A percentile compares a stretch with the other conserved stretches of the same genome.
These are phyloP conservation scores for Smutsia temminckii DNA, from an alignment of 2,797 vertebrate species.

Conservation along the genomic window DNA sequence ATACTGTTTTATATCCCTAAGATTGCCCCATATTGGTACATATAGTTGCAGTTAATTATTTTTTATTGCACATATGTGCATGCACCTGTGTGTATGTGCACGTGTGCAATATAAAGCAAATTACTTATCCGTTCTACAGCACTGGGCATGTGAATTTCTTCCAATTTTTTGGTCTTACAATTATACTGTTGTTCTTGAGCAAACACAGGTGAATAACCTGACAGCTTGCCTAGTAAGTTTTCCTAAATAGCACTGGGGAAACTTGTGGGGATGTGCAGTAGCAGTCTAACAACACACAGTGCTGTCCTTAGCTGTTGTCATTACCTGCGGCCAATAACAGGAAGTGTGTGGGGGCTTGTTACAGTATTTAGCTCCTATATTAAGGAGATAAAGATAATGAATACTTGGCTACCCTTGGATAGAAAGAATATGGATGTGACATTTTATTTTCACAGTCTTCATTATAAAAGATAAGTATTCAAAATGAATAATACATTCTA, in stretches of 20 bases:
- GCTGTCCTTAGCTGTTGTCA: neutral
- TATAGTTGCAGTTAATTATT: neutral
- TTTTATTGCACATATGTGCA: neutral
- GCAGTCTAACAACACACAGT: neutral
- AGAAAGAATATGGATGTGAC: neutral
- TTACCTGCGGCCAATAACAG: neutral
- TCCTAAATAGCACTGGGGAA: neutral
- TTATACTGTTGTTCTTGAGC: neutral
- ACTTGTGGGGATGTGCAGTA: neutral
- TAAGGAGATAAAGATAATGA: neutral
- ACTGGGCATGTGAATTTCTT: neutral
- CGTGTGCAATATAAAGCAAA: neutral
- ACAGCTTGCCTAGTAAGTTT: neutral
- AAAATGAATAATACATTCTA: neutral
- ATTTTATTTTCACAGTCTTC: neutral
- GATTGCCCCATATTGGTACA: neutral
- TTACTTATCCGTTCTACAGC: neutral
- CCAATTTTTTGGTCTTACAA: neutral
- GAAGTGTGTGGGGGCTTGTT: neutral
- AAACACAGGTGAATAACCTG: neutral
- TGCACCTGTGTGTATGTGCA: neutral
- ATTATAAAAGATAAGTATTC: neutral
- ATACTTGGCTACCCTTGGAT: neutral
- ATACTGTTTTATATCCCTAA: neutral
- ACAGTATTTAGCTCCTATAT: neutral